Evolutionary conservation across 2,888 invertebrate species (phyloP).

Genomic region (Asteroscopus sphinx): DNA sequence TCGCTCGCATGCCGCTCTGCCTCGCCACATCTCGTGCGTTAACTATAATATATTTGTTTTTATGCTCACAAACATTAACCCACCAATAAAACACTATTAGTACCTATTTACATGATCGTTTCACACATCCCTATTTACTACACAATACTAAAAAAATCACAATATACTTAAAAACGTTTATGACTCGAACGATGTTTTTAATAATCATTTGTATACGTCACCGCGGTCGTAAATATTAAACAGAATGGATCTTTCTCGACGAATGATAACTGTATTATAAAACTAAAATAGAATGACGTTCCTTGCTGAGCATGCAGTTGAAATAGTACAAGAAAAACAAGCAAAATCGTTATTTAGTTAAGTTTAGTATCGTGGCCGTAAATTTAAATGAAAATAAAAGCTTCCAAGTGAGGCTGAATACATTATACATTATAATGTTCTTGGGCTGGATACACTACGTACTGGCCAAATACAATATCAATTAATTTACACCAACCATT

Average conservation of each 20-base stretch:
- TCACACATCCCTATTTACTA: conserved; percentile 6
- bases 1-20: conserved; percentile 6
- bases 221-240: conserved; percentile 16
- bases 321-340: neutral
- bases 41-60: conserved; percentile 17
- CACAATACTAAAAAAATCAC: conserved; percentile 17
- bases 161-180: conserved; percentile 17
- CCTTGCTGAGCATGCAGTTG: neutral
- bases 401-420: neutral
- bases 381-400: conserved; percentile 17
- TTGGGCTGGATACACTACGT: too few relatives aligned
- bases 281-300: conserved; percentile 8
- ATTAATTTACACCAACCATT: conserved; percentile 22
- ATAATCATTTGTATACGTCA: conserved; percentile 23
- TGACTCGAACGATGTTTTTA: conserved; percentile 23
- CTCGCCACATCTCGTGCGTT: neutral
- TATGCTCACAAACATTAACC: conserved; percentile 22
- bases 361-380: conserved; percentile 1
- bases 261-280: conserved; percentile 21
- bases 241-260: conserved; percentile 20
- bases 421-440: too few relatives aligned
- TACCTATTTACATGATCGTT: conserved; percentile 28
- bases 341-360: conserved; percentile 1
- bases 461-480: conserved; percentile 13
- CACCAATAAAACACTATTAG: conserved; percentile 23